phyloP scores from a whole-genome alignment of 2,113 vertebrate genomes.

The Leptodactylus fuscus region DNA sequence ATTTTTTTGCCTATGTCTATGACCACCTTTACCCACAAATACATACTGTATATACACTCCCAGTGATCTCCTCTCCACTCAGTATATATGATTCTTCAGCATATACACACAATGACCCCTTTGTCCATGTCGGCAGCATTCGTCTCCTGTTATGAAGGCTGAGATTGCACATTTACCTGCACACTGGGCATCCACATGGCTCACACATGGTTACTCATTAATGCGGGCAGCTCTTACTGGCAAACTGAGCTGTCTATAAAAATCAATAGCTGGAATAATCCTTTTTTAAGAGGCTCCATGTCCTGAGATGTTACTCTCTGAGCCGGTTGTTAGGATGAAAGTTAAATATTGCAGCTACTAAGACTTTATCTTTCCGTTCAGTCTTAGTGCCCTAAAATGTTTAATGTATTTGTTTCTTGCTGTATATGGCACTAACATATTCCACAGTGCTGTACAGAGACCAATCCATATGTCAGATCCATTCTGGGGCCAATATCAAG shows the following conservation, averaged over 20 bases:
- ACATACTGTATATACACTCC: background rate
- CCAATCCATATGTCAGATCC: too few relatives aligned
- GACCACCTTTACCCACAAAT: background rate
- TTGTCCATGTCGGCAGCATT: constrained; percentile 29
- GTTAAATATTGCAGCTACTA: constrained; percentile 50
- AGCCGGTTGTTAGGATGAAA: constrained; percentile 55
- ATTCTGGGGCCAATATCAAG: background rate
- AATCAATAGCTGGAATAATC: constrained; percentile 61
- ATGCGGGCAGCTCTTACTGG: constrained; percentile 39
- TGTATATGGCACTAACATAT: background rate
- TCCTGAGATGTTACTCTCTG: constrained; percentile 33
- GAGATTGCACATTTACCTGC: constrained; percentile 47
- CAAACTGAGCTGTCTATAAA: constrained; percentile 58
- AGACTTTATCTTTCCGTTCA: constrained; percentile 33
- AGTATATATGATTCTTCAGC: background rate
- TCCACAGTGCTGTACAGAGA: background rate
- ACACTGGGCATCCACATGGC: constrained; percentile 10
- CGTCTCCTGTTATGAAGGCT: constrained; percentile 29
- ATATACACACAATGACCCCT: constrained; percentile 47
- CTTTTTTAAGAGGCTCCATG: constrained; percentile 57
- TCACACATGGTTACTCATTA: constrained; percentile 55
- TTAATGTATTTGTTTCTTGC: background rate
- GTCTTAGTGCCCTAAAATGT: background rate
- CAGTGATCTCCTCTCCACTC: background rate
- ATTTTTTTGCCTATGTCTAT: background rate